Percentiles rank a stretch among this genome's conserved stretches.
These are phyloP conservation scores for Daktulosphaira vitifoliae DNA, from an alignment of 1,140 invertebrate species.

Conservation along the genomic window DNA sequence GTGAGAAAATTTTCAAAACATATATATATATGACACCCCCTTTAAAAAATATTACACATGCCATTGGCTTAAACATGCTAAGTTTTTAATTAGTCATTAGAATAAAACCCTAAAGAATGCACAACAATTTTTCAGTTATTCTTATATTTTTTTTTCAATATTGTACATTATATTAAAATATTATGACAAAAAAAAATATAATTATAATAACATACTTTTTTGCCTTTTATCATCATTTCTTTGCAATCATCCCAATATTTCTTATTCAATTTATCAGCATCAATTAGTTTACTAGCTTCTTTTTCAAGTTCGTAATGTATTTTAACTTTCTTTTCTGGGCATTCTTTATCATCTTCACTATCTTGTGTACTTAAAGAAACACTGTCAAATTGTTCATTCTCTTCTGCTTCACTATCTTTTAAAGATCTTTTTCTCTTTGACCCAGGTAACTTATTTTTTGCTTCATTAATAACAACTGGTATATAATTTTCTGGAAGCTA, in stretches of 20 bases:
- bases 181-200: constrained; percentile 12
- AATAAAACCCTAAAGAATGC: too few relatives aligned
- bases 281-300: constrained; percentile 50
- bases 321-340: constrained; percentile 45
- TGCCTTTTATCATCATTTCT: constrained; percentile 44
- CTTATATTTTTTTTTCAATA: too few relatives aligned
- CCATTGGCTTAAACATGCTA: too few relatives aligned
- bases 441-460: constrained; percentile 4
- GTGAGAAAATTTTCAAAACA: too few relatives aligned
- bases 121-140: too few relatives aligned
- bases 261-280: constrained; percentile 52
- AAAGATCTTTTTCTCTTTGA: constrained; percentile 16
- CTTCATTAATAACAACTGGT: constrained; percentile 47
- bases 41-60: too few relatives aligned
- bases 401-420: background rate
- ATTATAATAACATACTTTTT: constrained; percentile 46
- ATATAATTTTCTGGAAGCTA: constrained; percentile 65
- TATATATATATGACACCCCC: too few relatives aligned
- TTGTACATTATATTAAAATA: background rate
- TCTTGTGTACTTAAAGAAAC: background rate
- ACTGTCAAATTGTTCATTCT: constrained; percentile 1
- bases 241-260: constrained; percentile 61
- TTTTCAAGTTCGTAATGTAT: constrained; percentile 45
- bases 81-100: too few relatives aligned
- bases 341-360: background rate